Evolutionary conservation across 2,888 invertebrate species (phyloP).

Genomic region (Conops quadrifasciatus): DNA sequence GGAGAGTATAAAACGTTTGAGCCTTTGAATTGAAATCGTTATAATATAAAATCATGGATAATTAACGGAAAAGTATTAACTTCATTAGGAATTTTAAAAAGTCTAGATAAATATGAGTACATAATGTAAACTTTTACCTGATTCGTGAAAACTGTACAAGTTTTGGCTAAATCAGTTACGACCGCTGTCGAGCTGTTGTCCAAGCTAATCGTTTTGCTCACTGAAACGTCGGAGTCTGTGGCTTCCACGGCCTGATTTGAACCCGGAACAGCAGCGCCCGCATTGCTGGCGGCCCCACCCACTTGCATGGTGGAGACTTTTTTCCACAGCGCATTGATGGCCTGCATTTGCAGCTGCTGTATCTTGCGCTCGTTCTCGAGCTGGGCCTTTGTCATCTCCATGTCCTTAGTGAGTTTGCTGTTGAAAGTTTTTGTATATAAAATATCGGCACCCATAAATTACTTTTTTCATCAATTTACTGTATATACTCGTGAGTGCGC

Average conservation of each 20-base stretch:
- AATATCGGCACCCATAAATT: background rate
- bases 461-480: slow-evolving; percentile 67
- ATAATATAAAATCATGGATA: too few species aligned
- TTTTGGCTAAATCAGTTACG: slow-evolving; percentile 78
- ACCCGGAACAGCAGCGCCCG: slow-evolving; percentile 45
- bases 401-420: slow-evolving; percentile 82
- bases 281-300: slow-evolving; percentile 47
- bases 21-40: too few species aligned
- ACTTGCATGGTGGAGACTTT: slow-evolving; percentile 76
- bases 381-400: slow-evolving; percentile 85
- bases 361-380: slow-evolving; percentile 85
- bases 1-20: background rate
- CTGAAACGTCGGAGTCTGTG: background rate
- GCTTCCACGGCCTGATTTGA: slow-evolving; percentile 26
- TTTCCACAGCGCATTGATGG: slow-evolving; percentile 89
- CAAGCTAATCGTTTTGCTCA: slow-evolving; percentile 50
- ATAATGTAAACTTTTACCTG: slow-evolving; percentile 68
- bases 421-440: slow-evolving; percentile 14
- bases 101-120: too few species aligned
- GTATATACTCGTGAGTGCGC: slow-evolving; percentile 83
- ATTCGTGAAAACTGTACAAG: slow-evolving; percentile 76
- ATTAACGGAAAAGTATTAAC: too few species aligned
- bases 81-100: too few species aligned
- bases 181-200: slow-evolving; percentile 70
- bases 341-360: slow-evolving; percentile 88